These are phyloP conservation scores for Cephalophus harveyi DNA, from an alignment of 2,113 vertebrate genomes.

Conservation along the genomic window DNA sequence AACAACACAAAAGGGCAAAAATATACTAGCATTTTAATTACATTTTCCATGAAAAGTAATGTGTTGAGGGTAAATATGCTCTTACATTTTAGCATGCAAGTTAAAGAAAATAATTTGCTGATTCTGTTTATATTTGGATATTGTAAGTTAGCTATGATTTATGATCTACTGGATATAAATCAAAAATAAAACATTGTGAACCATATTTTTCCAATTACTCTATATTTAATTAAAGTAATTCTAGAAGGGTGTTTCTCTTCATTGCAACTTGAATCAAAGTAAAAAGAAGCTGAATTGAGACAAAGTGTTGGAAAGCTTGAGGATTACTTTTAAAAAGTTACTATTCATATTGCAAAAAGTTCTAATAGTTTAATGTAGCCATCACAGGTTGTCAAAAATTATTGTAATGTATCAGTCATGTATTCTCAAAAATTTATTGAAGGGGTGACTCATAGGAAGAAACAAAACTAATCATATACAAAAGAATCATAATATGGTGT, in stretches of 20 bases:
- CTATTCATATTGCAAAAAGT: not conserved
- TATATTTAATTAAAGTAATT: conserved; percentile 7
- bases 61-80: not conserved
- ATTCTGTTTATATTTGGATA: not conserved
- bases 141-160: conserved; percentile 12
- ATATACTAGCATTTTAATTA: not conserved
- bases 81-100: not conserved
- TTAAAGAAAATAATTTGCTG: conserved; percentile 4
- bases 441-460: not conserved
- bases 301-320: not conserved
- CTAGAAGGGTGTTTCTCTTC: not conserved
- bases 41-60: not conserved
- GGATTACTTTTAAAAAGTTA: not conserved
- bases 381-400: not conserved
- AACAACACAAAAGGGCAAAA: not conserved
- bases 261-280: not conserved
- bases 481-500: not conserved
- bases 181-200: not conserved
- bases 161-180: not conserved
- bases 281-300: not conserved
- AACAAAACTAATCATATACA: not conserved
- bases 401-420: conserved; percentile 16
- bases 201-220: conserved; percentile 22
- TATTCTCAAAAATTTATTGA: conserved; percentile 27
- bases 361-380: not conserved